A percentile compares a stretch with the other conserved stretches of the same genome.
phyloP scores from a whole-genome alignment of 2,797 vertebrate species.

The Sandelia bainsii region DNA sequence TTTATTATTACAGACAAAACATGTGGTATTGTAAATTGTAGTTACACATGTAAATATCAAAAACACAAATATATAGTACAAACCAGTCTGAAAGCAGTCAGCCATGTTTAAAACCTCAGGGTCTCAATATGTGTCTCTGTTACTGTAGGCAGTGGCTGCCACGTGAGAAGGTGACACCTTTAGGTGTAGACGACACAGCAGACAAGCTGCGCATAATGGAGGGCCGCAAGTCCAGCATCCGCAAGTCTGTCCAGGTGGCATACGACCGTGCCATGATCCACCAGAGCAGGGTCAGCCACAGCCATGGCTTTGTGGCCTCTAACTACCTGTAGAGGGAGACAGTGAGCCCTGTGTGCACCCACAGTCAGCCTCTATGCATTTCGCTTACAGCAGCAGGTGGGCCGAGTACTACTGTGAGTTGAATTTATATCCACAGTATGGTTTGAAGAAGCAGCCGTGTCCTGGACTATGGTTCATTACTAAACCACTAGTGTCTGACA shows the following conservation, averaged over 20 bases:
- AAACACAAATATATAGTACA: neutral
- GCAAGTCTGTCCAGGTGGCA: slow-evolving; percentile 98
- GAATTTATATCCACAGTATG: slow-evolving; percentile 41
- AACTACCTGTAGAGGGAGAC: slow-evolving; percentile 87
- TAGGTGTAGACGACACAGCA: slow-evolving; percentile 93
- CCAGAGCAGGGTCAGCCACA: slow-evolving; percentile 92
- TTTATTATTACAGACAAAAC: neutral
- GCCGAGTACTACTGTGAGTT: neutral
- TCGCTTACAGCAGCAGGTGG: slow-evolving; percentile 39
- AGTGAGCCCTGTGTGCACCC: slow-evolving; percentile 10
- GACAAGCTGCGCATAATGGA: slow-evolving; percentile 98
- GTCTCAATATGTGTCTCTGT: slow-evolving; percentile 7
- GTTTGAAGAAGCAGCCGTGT: slow-evolving; percentile 28
- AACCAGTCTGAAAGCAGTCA: neutral
- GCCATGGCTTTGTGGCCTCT: slow-evolving; percentile 90
- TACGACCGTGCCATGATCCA: slow-evolving; percentile 97
- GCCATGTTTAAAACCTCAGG: neutral
- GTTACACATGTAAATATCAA: neutral
- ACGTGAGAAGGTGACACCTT: slow-evolving; percentile 91
- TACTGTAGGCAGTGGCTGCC: slow-evolving; percentile 96
- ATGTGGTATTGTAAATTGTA: neutral
- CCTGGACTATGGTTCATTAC: slow-evolving; percentile 37
- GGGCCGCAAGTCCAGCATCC: slow-evolving; percentile 96
- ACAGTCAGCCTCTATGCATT: slow-evolving; percentile 55
- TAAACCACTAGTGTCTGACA: slow-evolving; percentile 69